Conservation (phyloP, 2,888 invertebrate species). For the Teleiodes luculella region DNA sequence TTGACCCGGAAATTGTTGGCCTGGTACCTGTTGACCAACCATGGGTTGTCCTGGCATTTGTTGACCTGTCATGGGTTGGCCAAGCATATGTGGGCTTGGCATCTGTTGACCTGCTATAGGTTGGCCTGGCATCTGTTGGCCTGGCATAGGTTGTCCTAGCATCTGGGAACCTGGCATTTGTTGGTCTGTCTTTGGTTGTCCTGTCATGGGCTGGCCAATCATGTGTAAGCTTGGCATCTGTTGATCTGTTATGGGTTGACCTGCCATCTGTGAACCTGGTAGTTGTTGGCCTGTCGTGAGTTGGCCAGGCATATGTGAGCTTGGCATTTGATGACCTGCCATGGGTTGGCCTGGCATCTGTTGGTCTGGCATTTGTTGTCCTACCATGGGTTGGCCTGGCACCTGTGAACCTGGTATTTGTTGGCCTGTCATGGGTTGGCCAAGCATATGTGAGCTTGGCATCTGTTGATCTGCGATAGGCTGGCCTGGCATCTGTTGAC, state of each 20-base stretch:
- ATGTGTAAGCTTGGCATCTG: too few relatives aligned
- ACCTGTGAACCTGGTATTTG: not conserved
- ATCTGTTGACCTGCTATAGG: not conserved
- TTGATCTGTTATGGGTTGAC: not conserved
- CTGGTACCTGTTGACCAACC: not conserved
- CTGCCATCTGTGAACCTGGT: too few relatives aligned
- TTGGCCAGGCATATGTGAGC: not conserved
- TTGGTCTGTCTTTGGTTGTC: too few relatives aligned
- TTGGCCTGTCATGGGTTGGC: too few relatives aligned
- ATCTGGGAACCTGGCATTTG: not conserved
- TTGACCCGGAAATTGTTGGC: not conserved
- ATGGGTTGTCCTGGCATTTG: not conserved
- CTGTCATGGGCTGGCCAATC: too few relatives aligned
- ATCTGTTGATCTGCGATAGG: too few relatives aligned
- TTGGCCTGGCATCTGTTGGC: not conserved
- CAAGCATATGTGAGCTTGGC: too few relatives aligned
- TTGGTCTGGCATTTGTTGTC: not conserved
- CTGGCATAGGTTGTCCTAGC: too few relatives aligned
- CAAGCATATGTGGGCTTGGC: not conserved
- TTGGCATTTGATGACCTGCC: not conserved
- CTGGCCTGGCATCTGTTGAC: too few relatives aligned
- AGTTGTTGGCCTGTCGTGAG: not conserved
- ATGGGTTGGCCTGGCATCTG: not conserved
- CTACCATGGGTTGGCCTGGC: not conserved
- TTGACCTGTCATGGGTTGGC: not conserved